These are phyloP conservation scores for Megaustenia siamemsis DNA, from an alignment of 2,888 invertebrate species.

Conservation along the genomic window DNA sequence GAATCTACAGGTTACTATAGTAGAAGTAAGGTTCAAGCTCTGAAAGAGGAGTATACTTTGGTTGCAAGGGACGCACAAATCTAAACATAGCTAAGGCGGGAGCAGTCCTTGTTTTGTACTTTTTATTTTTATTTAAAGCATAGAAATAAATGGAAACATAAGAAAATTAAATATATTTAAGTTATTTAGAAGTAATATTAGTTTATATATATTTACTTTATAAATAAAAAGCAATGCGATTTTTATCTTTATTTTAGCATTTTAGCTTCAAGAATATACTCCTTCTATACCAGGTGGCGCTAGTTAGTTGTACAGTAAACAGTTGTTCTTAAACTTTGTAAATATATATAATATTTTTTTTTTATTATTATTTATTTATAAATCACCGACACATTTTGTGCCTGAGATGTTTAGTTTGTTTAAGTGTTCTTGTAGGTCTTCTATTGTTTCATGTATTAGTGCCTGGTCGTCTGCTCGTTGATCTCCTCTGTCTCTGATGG, in stretches of 20 bases:
- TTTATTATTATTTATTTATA: too few relatives aligned
- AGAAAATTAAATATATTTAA: background rate
- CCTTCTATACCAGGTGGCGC: background rate
- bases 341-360: too few relatives aligned
- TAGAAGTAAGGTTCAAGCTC: background rate
- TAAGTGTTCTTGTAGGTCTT: too few relatives aligned
- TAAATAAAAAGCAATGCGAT: background rate
- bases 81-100: conserved; percentile 19
- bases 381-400: too few relatives aligned
- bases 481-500: too few relatives aligned
- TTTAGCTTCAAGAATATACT: background rate
- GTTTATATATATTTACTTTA: background rate
- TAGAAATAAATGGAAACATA: too few relatives aligned
- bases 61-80: conserved; percentile 61
- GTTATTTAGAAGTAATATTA: background rate
- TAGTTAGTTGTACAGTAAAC: too few relatives aligned
- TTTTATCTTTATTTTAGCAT: background rate
- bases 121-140: background rate
- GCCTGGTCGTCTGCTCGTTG: too few relatives aligned
- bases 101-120: background rate
- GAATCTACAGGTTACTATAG: background rate
- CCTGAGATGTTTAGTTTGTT: too few relatives aligned
- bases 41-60: conserved; percentile 36
- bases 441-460: too few relatives aligned
- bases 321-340: too few relatives aligned